Percentiles rank a stretch among this genome's conserved stretches.
phyloP scores from a whole-genome alignment of 1,140 invertebrate genomes.

The Oppia nitens region DNA sequence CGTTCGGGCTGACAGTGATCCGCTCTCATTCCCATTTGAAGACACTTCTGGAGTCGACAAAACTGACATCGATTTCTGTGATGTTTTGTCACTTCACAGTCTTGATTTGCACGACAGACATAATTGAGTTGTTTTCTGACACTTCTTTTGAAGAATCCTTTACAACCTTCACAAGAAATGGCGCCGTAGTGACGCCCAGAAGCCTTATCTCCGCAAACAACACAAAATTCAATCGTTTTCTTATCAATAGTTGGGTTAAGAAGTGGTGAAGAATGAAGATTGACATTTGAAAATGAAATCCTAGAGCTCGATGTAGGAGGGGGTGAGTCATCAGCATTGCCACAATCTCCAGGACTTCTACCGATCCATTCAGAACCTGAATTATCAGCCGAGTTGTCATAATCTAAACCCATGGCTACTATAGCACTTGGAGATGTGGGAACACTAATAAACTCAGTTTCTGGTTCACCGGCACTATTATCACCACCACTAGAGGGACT shows the following conservation, averaged over 20 bases:
- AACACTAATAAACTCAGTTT: constrained; percentile 18
- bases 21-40: constrained; percentile 93
- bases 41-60: constrained; percentile 87
- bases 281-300: constrained; percentile 2
- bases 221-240: constrained; percentile 39
- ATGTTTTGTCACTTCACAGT: constrained; percentile 93
- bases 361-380: constrained; percentile 17
- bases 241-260: not conserved
- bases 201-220: constrained; percentile 32
- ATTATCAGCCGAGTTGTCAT: constrained; percentile 16
- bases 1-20: constrained; percentile 55
- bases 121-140: constrained; percentile 95
- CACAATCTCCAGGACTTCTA: constrained; percentile 8
- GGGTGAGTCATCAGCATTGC: constrained; percentile 1
- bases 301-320: constrained; percentile 4
- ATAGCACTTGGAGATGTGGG: constrained; percentile 17
- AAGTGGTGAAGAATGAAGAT: not conserved
- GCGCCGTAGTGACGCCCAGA: constrained; percentile 26
- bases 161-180: constrained; percentile 52
- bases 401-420: constrained; percentile 17
- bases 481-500: constrained; percentile 14
- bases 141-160: constrained; percentile 97
- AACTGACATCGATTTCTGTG: constrained; percentile 96
- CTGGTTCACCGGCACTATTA: constrained; percentile 12
- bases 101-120: constrained; percentile 87